Evolutionary conservation across 2,113 vertebrate species (phyloP), one percentile per base, ranked within the genome.

Genomic region (Dissostichus mawsoni): DNA sequence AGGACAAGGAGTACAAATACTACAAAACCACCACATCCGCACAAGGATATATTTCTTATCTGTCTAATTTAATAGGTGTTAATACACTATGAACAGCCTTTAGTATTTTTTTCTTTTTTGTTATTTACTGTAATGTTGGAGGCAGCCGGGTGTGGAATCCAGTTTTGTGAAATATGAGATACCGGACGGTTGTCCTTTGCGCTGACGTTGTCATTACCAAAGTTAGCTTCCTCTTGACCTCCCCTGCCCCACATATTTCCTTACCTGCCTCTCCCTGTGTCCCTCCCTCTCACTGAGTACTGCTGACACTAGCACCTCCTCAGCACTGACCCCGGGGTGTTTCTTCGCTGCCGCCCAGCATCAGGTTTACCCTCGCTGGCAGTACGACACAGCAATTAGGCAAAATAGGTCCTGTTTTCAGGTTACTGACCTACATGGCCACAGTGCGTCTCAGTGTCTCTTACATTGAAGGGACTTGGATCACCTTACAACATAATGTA

Each of bases 301-400:
- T 78, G 87, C 87, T 86, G 87, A 92, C 85, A 82, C 71, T 20
- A 74, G 72, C 84, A 83, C 44, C 67, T 88, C 77, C 36, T 70
- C 78, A 74, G 78, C 66, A 36, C 47, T 79, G 83, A 87, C 80
- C 81, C 76, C 53, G 33, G 10, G 56, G 52, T 69, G 63, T 82
- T 50, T 75, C 69, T 13, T 12, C n/a, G 41, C 56, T 70, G 68
- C 66, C 64, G 50, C 12, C 18, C 16, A 71, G 76, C 63, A 80
- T 86, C 80, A 77, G 67, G 69, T 83, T 88, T 66, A 89, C 69
- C 69, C 52, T 85, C 6, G 2, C 57, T 78, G 56, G 41, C 81
- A 78, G 33, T 66, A 63, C 68, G 61, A 84, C 80, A 56, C 65
- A 55, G 66, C 78, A 87, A 80, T 84, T 80, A 84, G 68, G 52